Percentiles rank a stretch among this genome's conserved stretches.
phyloP scores from a whole-genome alignment of 2,888 invertebrate genomes.

The Hypomecis punctinalis region DNA sequence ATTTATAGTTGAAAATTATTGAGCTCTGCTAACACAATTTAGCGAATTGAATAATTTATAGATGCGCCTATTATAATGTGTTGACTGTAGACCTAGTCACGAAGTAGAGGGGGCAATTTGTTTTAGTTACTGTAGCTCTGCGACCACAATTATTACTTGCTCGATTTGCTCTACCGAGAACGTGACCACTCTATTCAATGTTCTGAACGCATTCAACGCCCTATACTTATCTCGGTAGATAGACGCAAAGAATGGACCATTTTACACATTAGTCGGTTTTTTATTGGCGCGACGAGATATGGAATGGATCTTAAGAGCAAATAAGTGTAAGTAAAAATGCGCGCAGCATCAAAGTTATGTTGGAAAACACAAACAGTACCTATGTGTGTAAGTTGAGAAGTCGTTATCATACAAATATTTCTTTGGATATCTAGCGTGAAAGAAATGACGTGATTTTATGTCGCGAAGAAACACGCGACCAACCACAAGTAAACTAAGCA shows the following conservation, averaged over 20 bases:
- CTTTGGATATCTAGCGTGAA: too few relatives aligned
- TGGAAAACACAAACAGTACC: not conserved
- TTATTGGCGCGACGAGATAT: constrained; percentile 19
- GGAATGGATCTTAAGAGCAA: constrained; percentile 38
- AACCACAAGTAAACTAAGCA: too few relatives aligned
- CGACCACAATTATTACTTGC: constrained; percentile 49
- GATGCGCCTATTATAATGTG: constrained; percentile 28
- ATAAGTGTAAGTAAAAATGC: constrained; percentile 9
- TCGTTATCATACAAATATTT: too few relatives aligned
- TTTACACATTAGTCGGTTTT: constrained; percentile 32
- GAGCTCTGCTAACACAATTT: constrained; percentile 32
- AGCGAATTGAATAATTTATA: constrained; percentile 38
- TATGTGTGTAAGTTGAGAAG: too few relatives aligned
- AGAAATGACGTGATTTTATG: too few relatives aligned
- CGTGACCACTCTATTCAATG: constrained; percentile 52
- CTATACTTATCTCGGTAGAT: constrained; percentile 35
- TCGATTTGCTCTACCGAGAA: constrained; percentile 53
- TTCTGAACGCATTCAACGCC: constrained; percentile 37
- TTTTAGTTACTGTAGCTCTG: constrained; percentile 48
- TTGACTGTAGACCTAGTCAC: constrained; percentile 38
- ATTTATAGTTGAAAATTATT: not conserved
- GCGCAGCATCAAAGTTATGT: not conserved
- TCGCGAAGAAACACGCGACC: too few relatives aligned
- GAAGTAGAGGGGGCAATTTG: constrained; percentile 49
- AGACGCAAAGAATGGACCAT: constrained; percentile 25